These are phyloP conservation scores for Cydia pomonella DNA, from an alignment of 1,140 invertebrate genomes.

Conservation along the genomic window DNA sequence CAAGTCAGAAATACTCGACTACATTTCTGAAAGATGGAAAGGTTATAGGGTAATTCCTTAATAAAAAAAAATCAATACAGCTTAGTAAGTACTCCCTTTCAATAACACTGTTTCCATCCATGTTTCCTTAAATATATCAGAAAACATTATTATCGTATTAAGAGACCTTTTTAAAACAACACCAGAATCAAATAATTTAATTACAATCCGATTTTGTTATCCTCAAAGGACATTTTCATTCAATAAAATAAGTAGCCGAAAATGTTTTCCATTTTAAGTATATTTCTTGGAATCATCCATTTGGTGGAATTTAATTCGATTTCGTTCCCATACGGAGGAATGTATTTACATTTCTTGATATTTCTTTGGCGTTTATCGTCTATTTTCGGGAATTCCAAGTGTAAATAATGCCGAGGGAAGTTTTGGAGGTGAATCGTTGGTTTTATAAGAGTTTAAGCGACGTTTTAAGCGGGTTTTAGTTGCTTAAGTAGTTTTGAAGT, in stretches of 20 bases:
- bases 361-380: background rate
- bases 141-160: background rate
- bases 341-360: slow-evolving; percentile 20
- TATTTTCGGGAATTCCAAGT: background rate
- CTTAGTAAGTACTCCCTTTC: background rate
- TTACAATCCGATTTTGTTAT: slow-evolving; percentile 1
- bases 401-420: background rate
- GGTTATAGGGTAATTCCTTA: too few relatives aligned
- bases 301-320: slow-evolving; percentile 25
- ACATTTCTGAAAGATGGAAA: too few relatives aligned
- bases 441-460: background rate
- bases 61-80: too few relatives aligned
- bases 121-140: background rate
- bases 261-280: slow-evolving; percentile 2
- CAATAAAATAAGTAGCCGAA: slow-evolving; percentile 13
- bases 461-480: background rate
- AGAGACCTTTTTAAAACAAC: background rate
- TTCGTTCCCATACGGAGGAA: slow-evolving; percentile 13
- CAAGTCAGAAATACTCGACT: too few relatives aligned
- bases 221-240: slow-evolving; percentile 13
- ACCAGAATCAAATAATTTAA: background rate
- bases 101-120: background rate
- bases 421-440: background rate
- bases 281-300: background rate
- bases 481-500: background rate